Evolutionary conservation across 2,113 vertebrate genomes (phyloP), one percentile per base, ranked within the genome.

Genomic region (Euleptes europaea): DNA sequence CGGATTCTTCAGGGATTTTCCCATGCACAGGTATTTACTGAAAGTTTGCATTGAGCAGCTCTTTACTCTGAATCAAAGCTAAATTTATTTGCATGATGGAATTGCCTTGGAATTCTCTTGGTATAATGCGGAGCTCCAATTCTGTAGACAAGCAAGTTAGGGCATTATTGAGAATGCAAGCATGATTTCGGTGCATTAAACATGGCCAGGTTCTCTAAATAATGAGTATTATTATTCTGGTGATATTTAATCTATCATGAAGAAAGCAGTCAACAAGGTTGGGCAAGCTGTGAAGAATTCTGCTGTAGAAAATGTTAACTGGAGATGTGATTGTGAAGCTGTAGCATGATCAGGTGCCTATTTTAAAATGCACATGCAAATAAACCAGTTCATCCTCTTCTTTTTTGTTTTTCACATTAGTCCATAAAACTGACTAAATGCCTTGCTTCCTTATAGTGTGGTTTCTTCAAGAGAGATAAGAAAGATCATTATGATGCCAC

Each of bases 391-490:
- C 51, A 44, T 11, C 83, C 12, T 70, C 69, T 93, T 92, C 74
- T 93, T 69, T 83, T 86, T 77, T 76, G 63, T 73, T 44, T 88
- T 78, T 40, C 83, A 87, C 84, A 75, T 74, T 26, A 83, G 88
- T 92, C 86, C 89, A 90, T 87, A 91, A 91, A 94, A 97, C 93
- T 97, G 96, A 97, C 91, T 94, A 92, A 96, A 96, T 95, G 94
- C 95, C 97, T 97, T 98, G 96, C 97, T 98, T 98, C 97, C 95
- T 97, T 97, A 93, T 97, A 99, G 99, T 99, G 98, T 95, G 98
- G 98, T 95, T 99, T 99, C 98, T 99, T 99, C 99, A 99, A 98
- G 97, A 98, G 98, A 97, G 96, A 96, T 96, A 96, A 98, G 95
- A 98, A 98, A 98, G 97, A 98, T 96, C 97, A 98, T 91, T 98